A percentile compares a stretch with the other conserved stretches of the same genome.
phyloP scores from a whole-genome alignment of 2,797 vertebrate species.

The Myripristis jacobus region DNA sequence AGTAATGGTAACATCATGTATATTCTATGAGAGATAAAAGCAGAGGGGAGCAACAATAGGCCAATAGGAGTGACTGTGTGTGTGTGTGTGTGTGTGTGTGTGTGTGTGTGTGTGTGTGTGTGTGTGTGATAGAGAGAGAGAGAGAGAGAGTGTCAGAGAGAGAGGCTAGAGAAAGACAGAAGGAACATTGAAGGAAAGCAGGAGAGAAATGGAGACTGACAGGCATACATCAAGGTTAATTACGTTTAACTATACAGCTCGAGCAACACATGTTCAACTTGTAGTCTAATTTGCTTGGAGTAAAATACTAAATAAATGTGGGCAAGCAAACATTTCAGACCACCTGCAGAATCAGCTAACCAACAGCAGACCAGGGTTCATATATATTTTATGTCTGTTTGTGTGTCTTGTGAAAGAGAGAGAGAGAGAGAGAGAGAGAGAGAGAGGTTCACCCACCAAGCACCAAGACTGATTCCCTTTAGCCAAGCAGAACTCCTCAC shows the following conservation, averaged over 20 bases:
- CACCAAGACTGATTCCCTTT: conserved; percentile 18
- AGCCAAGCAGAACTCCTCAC: conserved; percentile 43
- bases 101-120: not conserved
- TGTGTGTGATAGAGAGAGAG: not conserved
- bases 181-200: not conserved
- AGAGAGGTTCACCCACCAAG: no score
- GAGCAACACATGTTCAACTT: no score
- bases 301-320: no score
- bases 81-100: conserved; percentile 12
- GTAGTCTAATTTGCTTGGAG: no score
- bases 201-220: no score
- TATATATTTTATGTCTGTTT: no score
- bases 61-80: conserved; percentile 15
- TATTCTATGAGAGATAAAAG: conserved; percentile 76
- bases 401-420: no score
- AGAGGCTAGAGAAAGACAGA: not conserved
- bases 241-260: no score
- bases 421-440: not conserved
- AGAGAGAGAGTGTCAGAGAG: not conserved
- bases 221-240: no score
- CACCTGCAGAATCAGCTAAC: not conserved
- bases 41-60: conserved; percentile 60
- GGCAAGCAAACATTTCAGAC: no score
- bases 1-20: conserved; percentile 72
- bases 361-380: not conserved